Conservation (phyloP, 2,797 vertebrate species). For the Rhinogobio ventralis region DNA sequence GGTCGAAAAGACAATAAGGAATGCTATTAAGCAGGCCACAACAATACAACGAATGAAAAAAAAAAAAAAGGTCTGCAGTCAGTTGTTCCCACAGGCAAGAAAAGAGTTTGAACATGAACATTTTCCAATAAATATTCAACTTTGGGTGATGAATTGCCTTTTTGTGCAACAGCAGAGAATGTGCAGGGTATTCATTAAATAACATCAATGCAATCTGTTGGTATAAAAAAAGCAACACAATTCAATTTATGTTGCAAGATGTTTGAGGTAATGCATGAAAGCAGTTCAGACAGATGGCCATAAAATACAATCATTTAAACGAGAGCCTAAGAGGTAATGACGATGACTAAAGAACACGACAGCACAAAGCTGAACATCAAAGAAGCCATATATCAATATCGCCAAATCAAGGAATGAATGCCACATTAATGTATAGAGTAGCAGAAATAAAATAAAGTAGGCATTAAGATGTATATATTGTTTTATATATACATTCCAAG, state of each 20-base stretch:
- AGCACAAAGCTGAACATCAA: constrained; percentile 53
- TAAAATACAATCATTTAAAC: constrained; percentile 77
- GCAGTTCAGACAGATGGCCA: constrained; percentile 75
- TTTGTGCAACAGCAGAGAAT: constrained; percentile 18
- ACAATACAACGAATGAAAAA: constrained; percentile 32
- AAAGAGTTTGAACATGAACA: constrained; percentile 23
- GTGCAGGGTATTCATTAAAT: constrained; percentile 19
- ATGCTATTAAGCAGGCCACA: constrained; percentile 51
- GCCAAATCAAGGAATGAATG: constrained; percentile 47
- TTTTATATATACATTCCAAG: constrained; percentile 46
- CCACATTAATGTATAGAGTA: neutral
- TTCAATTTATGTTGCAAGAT: constrained; percentile 75
- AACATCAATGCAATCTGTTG: constrained; percentile 25
- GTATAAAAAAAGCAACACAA: constrained; percentile 50
- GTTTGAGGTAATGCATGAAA: constrained; percentile 80
- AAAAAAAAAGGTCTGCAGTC: constrained; percentile 7
- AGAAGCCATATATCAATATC: constrained; percentile 59
- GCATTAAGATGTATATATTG: constrained; percentile 29
- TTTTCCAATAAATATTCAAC: constrained; percentile 27
- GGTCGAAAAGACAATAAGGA: constrained; percentile 36
- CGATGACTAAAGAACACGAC: constrained; percentile 52
- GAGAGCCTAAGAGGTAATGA: constrained; percentile 66
- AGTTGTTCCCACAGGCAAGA: constrained; percentile 27
- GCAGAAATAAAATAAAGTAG: constrained; percentile 50
- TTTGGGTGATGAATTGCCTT: constrained; percentile 25